Conservation (phyloP, 2,888 invertebrate genomes). For the Macrosoma leucophasiata region DNA sequence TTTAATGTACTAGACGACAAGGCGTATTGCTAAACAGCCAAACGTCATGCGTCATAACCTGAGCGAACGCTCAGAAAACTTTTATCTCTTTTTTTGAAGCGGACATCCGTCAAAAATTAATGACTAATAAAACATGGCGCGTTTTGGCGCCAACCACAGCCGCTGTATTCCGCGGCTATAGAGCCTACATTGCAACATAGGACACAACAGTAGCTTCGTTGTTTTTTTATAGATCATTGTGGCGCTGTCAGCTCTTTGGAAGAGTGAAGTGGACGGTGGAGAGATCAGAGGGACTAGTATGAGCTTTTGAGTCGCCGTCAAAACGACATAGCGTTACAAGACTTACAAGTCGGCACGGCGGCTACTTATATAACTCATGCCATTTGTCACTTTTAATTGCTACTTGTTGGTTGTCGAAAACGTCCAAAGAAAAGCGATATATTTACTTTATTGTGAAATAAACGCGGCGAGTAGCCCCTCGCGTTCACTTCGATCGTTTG, state of each 20-base stretch:
- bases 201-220: conserved; percentile 6
- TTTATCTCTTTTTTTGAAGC: conserved; percentile 51
- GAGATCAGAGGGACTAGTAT: conserved; percentile 47
- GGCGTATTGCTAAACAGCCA: conserved; percentile 40
- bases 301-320: too few relatives aligned
- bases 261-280: conserved; percentile 40
- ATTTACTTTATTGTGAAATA: conserved; percentile 70
- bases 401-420: conserved; percentile 65
- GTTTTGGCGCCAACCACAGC: conserved; percentile 37
- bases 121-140: conserved; percentile 31
- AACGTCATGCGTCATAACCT: conserved; percentile 49
- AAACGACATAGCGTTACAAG: conserved; percentile 48
- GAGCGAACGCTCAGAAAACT: conserved; percentile 34
- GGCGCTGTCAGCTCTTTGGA: conserved; percentile 28
- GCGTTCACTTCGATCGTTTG: conserved; percentile 18
- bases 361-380: conserved; percentile 49
- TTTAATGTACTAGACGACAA: conserved; percentile 59
- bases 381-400: conserved; percentile 76
- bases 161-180: conserved; percentile 24
- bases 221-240: conserved; percentile 28
- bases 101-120: conserved; percentile 45
- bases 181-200: conserved; percentile 23
- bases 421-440: conserved; percentile 55
- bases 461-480: conserved; percentile 34
- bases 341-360: conserved; percentile 38